Percentiles rank a stretch among this genome's conserved stretches.
phyloP scores from a whole-genome alignment of 1,140 invertebrate genomes.

The Drosophila gunungcola region DNA sequence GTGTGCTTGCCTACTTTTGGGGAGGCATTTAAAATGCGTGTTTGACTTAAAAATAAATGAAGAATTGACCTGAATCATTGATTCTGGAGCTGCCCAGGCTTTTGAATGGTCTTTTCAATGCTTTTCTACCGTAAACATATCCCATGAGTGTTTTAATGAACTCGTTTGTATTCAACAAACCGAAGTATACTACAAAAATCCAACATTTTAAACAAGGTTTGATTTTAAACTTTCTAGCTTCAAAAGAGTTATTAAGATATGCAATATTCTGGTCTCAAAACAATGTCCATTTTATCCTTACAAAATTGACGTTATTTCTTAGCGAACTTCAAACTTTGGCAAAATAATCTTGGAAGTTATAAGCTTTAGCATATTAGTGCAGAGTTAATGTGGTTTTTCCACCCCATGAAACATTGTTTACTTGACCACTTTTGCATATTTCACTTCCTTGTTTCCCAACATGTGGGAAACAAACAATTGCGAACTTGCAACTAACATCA shows the following conservation, averaged over 20 bases:
- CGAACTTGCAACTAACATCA: slow-evolving; percentile 22
- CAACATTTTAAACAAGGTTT: neutral
- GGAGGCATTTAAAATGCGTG: slow-evolving; percentile 10
- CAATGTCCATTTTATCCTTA: neutral
- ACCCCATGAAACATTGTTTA: neutral
- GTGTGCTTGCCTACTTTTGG: neutral
- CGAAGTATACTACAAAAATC: too few species aligned
- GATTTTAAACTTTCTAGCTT: neutral
- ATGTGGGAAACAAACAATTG: slow-evolving; percentile 21
- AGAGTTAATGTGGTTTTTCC: slow-evolving; percentile 7
- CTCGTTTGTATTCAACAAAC: neutral
- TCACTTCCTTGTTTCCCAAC: neutral
- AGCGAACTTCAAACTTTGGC: slow-evolving; percentile 2
- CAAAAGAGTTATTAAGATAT: too few species aligned
- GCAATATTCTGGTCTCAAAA: too few species aligned
- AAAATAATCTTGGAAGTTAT: neutral
- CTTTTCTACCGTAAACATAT: too few species aligned
- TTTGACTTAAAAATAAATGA: neutral
- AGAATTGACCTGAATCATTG: neutral
- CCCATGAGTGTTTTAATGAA: too few species aligned
- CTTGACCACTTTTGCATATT: neutral
- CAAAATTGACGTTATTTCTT: slow-evolving; percentile 3
- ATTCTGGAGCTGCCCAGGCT: neutral
- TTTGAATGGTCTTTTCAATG: neutral
- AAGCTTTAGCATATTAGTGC: slow-evolving; percentile 6